These are phyloP conservation scores for Setipinna tenuifilis DNA, from an alignment of 2,797 vertebrate genomes.

Conservation along the genomic window DNA sequence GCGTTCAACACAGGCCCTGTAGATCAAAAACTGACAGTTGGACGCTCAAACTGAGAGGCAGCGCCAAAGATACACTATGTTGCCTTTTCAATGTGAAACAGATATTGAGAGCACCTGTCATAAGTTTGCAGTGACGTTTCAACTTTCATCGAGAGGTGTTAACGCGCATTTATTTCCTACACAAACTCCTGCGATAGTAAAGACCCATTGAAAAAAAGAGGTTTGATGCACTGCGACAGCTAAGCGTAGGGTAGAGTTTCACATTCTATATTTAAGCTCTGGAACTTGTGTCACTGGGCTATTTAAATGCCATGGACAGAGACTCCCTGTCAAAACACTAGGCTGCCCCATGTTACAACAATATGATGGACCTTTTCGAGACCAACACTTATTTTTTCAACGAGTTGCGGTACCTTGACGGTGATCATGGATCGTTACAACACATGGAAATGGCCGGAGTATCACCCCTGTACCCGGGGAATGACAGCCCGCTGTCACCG, in stretches of 20 bases:
- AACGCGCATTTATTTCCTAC: slow-evolving; percentile 64
- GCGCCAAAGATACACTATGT: slow-evolving; percentile 35
- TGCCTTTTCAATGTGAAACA: slow-evolving; percentile 47
- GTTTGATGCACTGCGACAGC: slow-evolving; percentile 86
- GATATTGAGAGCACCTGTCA: slow-evolving; percentile 57
- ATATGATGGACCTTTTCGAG: slow-evolving; percentile 99
- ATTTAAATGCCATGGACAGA: slow-evolving; percentile 91
- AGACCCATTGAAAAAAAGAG: slow-evolving; percentile 75
- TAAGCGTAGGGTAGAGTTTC: slow-evolving; percentile 95
- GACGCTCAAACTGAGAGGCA: background rate
- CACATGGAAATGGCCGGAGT: slow-evolving; percentile 89
- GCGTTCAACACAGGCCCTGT: background rate
- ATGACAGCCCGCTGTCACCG: slow-evolving; percentile 86
- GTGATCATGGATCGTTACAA: slow-evolving; percentile 88
- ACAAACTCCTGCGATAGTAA: slow-evolving; percentile 71
- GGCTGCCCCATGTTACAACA: slow-evolving; percentile 70
- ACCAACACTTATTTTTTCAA: slow-evolving; percentile 94
- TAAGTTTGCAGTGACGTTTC: slow-evolving; percentile 59
- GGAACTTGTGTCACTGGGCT: slow-evolving; percentile 92
- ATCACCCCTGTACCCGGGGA: slow-evolving; percentile 88
- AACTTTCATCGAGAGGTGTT: slow-evolving; percentile 51
- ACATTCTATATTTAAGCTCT: slow-evolving; percentile 95
- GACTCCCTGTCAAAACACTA: slow-evolving; percentile 78
- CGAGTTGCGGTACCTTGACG: slow-evolving; percentile 87
- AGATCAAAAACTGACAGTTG: background rate